These are phyloP conservation scores for Pangasianodon gigas DNA, from an alignment of 2,113 vertebrate species.

Conservation along the genomic window DNA sequence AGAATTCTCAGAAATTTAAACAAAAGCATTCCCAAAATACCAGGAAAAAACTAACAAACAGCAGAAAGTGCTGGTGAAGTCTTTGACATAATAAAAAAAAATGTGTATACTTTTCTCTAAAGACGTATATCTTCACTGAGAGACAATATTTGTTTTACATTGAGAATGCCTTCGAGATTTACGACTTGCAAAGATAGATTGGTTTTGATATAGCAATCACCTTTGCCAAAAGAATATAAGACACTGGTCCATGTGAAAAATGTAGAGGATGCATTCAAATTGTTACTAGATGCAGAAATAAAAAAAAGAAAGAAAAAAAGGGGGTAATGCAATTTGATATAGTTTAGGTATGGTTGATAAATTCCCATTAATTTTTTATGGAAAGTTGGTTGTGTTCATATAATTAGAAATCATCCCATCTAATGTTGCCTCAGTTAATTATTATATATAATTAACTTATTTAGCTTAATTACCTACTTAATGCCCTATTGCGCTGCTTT, in stretches of 20 bases:
- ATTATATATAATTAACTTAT: not conserved
- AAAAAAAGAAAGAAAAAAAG: not conserved
- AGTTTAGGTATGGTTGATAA: not conserved
- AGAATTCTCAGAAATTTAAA: not conserved
- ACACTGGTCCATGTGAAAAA: not conserved
- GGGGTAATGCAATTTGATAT: not conserved
- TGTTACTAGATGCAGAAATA: not conserved
- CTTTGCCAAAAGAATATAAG: not conserved
- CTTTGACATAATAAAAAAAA: not conserved
- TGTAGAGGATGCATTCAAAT: not conserved
- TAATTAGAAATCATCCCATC: conserved; percentile 12
- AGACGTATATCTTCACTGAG: not conserved
- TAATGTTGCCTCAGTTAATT: not conserved
- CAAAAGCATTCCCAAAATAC: not conserved
- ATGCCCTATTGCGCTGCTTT: not conserved
- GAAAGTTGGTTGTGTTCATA: not conserved
- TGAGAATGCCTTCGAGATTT: not conserved
- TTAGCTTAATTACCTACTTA: conserved; percentile 5
- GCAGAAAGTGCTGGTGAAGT: not conserved
- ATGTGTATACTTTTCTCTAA: not conserved
- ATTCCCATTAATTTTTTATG: not conserved
- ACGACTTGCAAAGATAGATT: not conserved
- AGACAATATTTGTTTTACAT: not conserved
- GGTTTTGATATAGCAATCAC: not conserved
- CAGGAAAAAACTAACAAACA: not conserved